These are phyloP conservation scores for Luscinia megarhynchos DNA, from an alignment of 2,797 vertebrate species.

Conservation along the genomic window DNA sequence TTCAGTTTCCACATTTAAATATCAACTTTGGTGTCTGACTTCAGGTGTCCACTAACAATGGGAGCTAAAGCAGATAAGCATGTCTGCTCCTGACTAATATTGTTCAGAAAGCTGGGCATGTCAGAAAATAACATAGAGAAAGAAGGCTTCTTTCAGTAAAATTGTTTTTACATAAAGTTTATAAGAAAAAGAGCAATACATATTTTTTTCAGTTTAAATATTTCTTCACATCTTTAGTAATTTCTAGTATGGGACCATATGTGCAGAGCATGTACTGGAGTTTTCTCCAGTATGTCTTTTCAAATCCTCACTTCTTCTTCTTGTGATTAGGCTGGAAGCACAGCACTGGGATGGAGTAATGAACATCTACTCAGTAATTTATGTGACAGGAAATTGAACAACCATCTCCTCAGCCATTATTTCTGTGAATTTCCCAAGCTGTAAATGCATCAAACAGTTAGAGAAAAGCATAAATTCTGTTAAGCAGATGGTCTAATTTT, in stretches of 20 bases:
- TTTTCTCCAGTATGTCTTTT: background rate
- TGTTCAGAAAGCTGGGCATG: background rate
- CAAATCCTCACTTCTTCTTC: slow-evolving; percentile 43
- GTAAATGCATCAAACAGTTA: slow-evolving; percentile 54
- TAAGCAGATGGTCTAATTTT: background rate
- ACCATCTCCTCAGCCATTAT: slow-evolving; percentile 41
- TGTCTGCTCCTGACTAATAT: background rate
- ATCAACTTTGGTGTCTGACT: background rate
- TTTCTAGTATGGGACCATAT: slow-evolving; percentile 44
- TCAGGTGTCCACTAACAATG: background rate
- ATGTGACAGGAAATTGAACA: slow-evolving; percentile 74
- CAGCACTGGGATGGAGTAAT: slow-evolving; percentile 24
- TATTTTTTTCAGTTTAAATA: background rate
- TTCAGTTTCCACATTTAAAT: slow-evolving; percentile 3
- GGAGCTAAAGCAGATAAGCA: background rate
- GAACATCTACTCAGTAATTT: slow-evolving; percentile 29
- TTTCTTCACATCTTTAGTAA: background rate
- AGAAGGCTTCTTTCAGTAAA: background rate
- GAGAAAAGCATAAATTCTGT: slow-evolving; percentile 23
- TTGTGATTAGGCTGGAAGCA: slow-evolving; percentile 58
- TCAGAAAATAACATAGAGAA: background rate
- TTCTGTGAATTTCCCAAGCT: slow-evolving; percentile 44
- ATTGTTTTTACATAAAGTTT: slow-evolving; percentile 12
- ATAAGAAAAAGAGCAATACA: background rate
- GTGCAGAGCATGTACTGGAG: background rate